phyloP scores from a whole-genome alignment of 2,113 vertebrate species.

The Lonchura striata region DNA sequence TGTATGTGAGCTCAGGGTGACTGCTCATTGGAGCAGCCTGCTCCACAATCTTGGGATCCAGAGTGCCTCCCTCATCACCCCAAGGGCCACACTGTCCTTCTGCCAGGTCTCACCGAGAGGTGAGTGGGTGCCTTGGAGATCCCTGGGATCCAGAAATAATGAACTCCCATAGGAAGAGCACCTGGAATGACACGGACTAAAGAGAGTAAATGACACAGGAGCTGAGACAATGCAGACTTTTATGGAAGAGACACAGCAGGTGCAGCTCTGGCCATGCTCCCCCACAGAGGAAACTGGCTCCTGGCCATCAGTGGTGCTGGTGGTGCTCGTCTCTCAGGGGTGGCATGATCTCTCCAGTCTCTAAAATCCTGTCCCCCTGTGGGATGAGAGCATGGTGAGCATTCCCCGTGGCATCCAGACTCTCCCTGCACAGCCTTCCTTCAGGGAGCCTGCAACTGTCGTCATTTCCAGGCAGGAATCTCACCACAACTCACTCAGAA shows the following conservation, averaged over 20 bases:
- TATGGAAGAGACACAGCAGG: not conserved
- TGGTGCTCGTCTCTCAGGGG: not conserved
- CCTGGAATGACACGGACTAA: rapidly evolving
- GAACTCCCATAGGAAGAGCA: not conserved
- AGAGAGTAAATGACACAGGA: not conserved
- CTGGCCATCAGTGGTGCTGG: constrained; percentile 26
- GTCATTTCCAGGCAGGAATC: not conserved
- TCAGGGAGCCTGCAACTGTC: not conserved
- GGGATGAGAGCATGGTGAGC: not conserved
- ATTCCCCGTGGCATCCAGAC: not conserved
- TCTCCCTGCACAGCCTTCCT: not conserved
- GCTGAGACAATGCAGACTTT: not conserved
- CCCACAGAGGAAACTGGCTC: not conserved
- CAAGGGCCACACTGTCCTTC: not conserved
- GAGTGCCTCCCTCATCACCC: rapidly evolving
- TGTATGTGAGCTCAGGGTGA: too few species aligned
- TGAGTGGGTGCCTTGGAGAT: not conserved
- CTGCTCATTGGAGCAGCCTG: not conserved
- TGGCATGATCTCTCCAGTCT: constrained; percentile 50
- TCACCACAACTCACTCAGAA: not conserved
- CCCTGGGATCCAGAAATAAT: not conserved
- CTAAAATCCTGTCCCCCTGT: constrained; percentile 58
- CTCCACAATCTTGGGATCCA: not conserved
- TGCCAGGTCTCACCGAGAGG: not conserved
- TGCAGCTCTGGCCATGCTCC: not conserved